Conservation (phyloP, 1,140 invertebrate species). For the Augochlora pura region DNA sequence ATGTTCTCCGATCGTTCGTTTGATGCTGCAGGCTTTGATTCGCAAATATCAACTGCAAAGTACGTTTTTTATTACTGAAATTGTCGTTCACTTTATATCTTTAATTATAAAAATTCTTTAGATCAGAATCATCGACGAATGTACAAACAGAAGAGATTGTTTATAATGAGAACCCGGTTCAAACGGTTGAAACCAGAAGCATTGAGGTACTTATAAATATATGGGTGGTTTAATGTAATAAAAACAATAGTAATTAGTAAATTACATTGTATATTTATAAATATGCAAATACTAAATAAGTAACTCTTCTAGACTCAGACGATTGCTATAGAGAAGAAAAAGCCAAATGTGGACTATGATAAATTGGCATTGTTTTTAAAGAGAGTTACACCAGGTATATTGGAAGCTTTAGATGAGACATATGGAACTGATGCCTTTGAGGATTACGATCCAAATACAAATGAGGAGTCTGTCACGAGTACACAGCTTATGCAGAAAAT, state of each 20-base stretch:
- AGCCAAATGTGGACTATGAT: constrained; percentile 69
- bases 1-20: constrained; percentile 70
- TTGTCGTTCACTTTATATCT: constrained; percentile 2
- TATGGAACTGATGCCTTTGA: constrained; percentile 74
- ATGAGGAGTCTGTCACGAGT: constrained; percentile 56
- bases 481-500: constrained; percentile 70
- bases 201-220: constrained; percentile 63
- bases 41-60: constrained; percentile 66
- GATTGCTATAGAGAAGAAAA: constrained; percentile 54
- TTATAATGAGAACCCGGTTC: constrained; percentile 60
- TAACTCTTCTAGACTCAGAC: constrained; percentile 71
- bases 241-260: not conserved
- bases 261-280: not conserved
- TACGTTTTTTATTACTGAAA: constrained; percentile 46
- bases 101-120: constrained; percentile 43
- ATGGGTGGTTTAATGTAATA: not conserved
- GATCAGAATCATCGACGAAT: constrained; percentile 58
- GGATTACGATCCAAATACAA: constrained; percentile 67
- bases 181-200: constrained; percentile 68
- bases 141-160: constrained; percentile 72
- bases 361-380: constrained; percentile 76
- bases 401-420: constrained; percentile 76
- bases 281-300: not conserved
- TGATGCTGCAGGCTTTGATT: constrained; percentile 69
- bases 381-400: constrained; percentile 73